Conservation (phyloP, 1,140 invertebrate genomes). For the Drosophila azteca region DNA sequence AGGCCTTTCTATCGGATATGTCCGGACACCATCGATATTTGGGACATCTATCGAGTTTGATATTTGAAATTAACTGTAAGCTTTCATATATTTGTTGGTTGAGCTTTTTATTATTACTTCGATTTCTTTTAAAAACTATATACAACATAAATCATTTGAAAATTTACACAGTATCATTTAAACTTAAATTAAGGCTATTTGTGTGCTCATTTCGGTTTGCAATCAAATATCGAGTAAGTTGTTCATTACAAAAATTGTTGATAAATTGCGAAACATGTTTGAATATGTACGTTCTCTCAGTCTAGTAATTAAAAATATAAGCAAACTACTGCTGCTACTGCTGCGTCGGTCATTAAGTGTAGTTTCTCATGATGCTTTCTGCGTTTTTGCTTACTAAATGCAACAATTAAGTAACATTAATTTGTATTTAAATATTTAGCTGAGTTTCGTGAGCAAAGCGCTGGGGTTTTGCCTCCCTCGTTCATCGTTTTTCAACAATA, state of each 20-base stretch:
- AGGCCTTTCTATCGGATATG: too few species aligned
- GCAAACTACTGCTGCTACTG: slow-evolving; percentile 29
- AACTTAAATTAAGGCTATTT: slow-evolving; percentile 64
- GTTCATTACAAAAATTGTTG: slow-evolving; percentile 37
- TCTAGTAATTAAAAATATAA: slow-evolving; percentile 64
- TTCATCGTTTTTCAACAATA: neutral
- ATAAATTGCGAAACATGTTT: slow-evolving; percentile 37
- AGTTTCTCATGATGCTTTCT: slow-evolving; percentile 20
- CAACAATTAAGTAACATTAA: slow-evolving; percentile 73
- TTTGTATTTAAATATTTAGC: slow-evolving; percentile 40
- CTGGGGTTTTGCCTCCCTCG: too few species aligned
- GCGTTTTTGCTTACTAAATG: slow-evolving; percentile 62
- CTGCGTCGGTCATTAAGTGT: slow-evolving; percentile 11
- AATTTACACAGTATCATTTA: slow-evolving; percentile 66
- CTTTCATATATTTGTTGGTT: slow-evolving; percentile 17
- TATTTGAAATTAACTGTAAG: neutral
- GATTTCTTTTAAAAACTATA: slow-evolving; percentile 60
- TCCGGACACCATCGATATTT: too few species aligned
- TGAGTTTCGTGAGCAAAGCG: slow-evolving; percentile 15
- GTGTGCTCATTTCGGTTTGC: slow-evolving; percentile 55
- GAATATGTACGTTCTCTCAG: slow-evolving; percentile 62
- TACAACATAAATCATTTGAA: slow-evolving; percentile 66
- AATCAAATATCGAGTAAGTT: slow-evolving; percentile 61
- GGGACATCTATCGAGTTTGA: too few species aligned
- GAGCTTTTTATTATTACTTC: slow-evolving; percentile 68